Evolutionary conservation across 1,140 invertebrate genomes (phyloP), one percentile per base, ranked within the genome.

Genomic region (Venustaconcha ellipsiformis): DNA sequence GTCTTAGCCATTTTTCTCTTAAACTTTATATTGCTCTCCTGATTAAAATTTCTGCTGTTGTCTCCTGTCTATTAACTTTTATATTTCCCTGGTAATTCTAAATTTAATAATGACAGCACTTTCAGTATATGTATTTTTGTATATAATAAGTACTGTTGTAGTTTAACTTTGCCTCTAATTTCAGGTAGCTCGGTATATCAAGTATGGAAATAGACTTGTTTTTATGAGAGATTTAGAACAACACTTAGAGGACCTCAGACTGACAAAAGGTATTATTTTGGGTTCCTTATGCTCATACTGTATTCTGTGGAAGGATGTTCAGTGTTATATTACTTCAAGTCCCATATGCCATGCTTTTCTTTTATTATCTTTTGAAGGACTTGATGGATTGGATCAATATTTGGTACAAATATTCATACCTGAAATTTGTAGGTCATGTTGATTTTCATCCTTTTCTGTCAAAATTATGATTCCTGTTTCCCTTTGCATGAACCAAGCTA

Each of bases 221-320:
- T 89, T 89, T 80, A 83, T 86, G 70, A 82, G 83, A 78, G 88
- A 89, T 60, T 76, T 89, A 48, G 83, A 86, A 59, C 84, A 84
- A 73, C 80, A 86, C 72, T 73, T 86, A 20, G 82, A 85, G 59
- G 88, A 89, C 69, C 75, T 89, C 18, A 82, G 87, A 18, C 86
- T 84, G 68, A 89, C 87, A 20, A 86, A 86, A 86, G 83, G 88
- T 89, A 66, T 62, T 26, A 23, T 55, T 18, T 37, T 15, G 12
- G 2, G 55, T 13, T 58, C 20, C 56, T 26, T 17, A 1, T 68
- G 37, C 37, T 6, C 8, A 6, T 48, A 48, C 8, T 48, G 37
- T 8, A 48, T 48, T 48, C 6, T 48, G 5, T 48, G 37, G 37
- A 48, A 11, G 37, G 37, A 11, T 1, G 0, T 48, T 0, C 6